Evolutionary conservation across 1,140 invertebrate genomes (phyloP), one percentile per base, ranked within the genome.

Genomic region (Bombyx mandarina): DNA sequence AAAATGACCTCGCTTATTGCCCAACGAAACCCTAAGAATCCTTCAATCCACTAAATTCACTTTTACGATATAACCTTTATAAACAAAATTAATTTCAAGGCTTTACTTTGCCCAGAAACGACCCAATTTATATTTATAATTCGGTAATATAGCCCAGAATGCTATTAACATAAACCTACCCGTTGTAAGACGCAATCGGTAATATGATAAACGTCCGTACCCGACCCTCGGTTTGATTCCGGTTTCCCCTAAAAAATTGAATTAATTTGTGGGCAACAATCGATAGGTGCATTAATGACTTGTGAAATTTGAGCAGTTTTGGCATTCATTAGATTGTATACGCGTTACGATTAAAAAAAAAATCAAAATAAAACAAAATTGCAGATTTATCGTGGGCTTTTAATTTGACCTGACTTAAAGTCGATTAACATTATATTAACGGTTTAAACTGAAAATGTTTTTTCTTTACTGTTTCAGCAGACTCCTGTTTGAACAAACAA

Each of bases 221-320:
- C 62, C 58, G 35, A 57, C 58, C 62, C 65, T 65, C 61, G 58
- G 46, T 52, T 43, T 45, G 49, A 56, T 65, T 62, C 47, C 67
- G 52, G 65, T 68, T 72, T 66, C 63, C 63, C 61, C 61, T 18
- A 62, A 65, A 71, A 73, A 71, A 71, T 68, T 68, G 66, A 71
- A 73, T 73, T 73, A 73, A 68, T 71, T 73, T 71, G 54, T 65
- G 52, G 54, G 57, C 68, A 73, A 71, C 68, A 70, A 61, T 70
- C 64, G 62, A 70, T 69, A 54, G 47, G 58, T 12, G 50, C 64
- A 63, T 66, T 62, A 65, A 73, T 65, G 63, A 64, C 62, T 44
- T 45, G 47, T 50, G 51, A 54, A 65, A 68, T 52, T 51, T 54
- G 56, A 60, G 67, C 57, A 52, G 58, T 63, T 57, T 35, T 35